A percentile compares a stretch with the other conserved stretches of the same genome.
phyloP scores from a whole-genome alignment of 2,888 invertebrate genomes.

The Allygus modestus region DNA sequence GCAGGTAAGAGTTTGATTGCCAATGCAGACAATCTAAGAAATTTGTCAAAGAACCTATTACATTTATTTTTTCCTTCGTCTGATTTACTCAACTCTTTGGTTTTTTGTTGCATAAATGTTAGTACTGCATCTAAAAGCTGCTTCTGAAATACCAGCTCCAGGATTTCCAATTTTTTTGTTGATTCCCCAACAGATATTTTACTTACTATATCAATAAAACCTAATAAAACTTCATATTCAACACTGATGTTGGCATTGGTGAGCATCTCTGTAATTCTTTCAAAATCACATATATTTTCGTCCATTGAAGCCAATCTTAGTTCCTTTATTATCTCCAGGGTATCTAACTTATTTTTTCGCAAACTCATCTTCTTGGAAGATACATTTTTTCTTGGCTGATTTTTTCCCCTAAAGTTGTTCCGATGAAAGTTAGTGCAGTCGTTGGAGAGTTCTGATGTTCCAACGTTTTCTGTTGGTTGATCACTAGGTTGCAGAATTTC shows the following conservation, averaged over 20 bases:
- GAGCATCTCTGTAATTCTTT: background rate
- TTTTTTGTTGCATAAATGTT: background rate
- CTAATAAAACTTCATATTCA: background rate
- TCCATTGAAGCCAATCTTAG: background rate
- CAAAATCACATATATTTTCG: background rate
- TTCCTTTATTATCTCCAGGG: background rate
- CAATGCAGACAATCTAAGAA: background rate
- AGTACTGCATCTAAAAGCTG: background rate
- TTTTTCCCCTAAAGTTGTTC: no score
- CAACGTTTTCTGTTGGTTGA: no score
- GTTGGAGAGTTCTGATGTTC: no score
- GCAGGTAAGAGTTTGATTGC: background rate
- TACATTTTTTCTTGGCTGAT: no score
- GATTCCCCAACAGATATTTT: background rate
- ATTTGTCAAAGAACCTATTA: background rate
- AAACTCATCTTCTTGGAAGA: no score
- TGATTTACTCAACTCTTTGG: background rate
- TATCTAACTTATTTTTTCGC: no score
- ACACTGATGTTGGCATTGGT: background rate
- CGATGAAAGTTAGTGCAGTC: no score
- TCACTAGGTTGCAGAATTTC: no score
- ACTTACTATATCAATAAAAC: background rate
- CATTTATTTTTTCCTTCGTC: background rate
- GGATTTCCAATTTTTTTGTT: background rate
- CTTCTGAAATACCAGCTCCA: background rate